Conservation (phyloP, 2,888 invertebrate genomes). For the Cylindroiulus punctatus region DNA sequence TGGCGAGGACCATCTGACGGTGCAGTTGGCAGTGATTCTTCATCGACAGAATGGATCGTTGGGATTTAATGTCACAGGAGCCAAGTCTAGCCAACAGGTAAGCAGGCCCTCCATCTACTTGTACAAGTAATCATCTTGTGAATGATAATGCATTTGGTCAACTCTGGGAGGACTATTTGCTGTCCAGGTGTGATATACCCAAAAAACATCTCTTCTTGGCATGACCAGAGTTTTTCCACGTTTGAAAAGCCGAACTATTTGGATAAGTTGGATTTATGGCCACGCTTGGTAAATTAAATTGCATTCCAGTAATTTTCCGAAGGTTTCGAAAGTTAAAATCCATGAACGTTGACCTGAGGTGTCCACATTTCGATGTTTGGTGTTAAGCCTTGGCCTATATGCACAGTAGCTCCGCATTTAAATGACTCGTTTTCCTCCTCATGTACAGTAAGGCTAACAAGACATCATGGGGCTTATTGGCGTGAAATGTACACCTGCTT, state of each 20-base stretch:
- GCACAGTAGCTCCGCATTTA: constrained; percentile 4
- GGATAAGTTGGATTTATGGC: constrained; percentile 5
- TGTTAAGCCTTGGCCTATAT: constrained; percentile 40
- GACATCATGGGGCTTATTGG: background rate
- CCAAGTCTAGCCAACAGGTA: constrained; percentile 35
- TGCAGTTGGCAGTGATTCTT: constrained; percentile 49
- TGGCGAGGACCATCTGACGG: constrained; percentile 42
- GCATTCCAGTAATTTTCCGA: background rate
- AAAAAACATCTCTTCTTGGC: background rate
- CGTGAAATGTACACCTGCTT: background rate
- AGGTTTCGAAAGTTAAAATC: background rate
- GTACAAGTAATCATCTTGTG: background rate
- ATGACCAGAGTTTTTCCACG: background rate
- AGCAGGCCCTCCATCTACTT: background rate
- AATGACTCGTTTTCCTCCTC: background rate
- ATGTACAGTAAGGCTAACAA: background rate
- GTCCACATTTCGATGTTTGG: constrained; percentile 45
- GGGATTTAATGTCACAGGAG: constrained; percentile 49
- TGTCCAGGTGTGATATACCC: background rate
- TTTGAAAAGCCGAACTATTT: constrained; percentile 6
- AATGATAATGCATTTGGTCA: background rate
- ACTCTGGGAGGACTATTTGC: background rate
- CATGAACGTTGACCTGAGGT: constrained; percentile 26
- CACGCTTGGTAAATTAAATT: background rate
- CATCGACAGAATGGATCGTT: constrained; percentile 47